These are phyloP conservation scores for Leucopternis melanops DNA, from an alignment of 2,113 vertebrate genomes.

Conservation along the genomic window DNA sequence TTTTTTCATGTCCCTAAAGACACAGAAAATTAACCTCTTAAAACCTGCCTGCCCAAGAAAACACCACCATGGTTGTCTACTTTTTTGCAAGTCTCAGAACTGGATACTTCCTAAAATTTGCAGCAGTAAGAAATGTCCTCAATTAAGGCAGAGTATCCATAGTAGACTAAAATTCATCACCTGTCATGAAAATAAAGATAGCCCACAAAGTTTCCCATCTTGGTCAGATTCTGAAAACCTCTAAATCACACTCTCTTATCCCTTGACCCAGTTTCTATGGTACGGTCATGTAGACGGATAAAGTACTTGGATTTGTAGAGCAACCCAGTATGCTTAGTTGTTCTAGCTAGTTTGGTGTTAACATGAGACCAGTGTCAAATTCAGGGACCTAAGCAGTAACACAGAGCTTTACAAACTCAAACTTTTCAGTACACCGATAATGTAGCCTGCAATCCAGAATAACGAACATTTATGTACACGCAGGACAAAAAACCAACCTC, in stretches of 20 bases:
- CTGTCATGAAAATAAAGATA: neutral
- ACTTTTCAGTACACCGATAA: neutral
- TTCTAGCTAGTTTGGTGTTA: too few species aligned
- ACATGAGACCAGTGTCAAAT: neutral
- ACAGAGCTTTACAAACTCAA: neutral
- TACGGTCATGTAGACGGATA: too few species aligned
- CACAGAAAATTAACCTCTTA: too few species aligned
- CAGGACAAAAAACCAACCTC: neutral
- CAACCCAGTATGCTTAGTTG: too few species aligned
- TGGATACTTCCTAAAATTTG: too few species aligned
- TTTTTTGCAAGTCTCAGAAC: too few species aligned
- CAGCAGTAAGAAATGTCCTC: neutral
- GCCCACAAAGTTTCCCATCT: neutral
- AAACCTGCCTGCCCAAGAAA: too few species aligned
- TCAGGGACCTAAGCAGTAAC: neutral
- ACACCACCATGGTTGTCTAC: too few species aligned
- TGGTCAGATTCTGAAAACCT: neutral
- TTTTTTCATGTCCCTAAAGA: neutral
- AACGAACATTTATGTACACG: neutral
- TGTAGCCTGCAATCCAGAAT: neutral
- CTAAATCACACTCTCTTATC: too few species aligned
- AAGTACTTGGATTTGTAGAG: neutral
- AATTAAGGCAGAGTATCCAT: neutral
- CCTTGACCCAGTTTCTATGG: too few species aligned
- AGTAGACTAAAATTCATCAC: neutral